These are phyloP conservation scores for Rosalia funebris DNA, from an alignment of 2,888 invertebrate species.

Conservation along the genomic window DNA sequence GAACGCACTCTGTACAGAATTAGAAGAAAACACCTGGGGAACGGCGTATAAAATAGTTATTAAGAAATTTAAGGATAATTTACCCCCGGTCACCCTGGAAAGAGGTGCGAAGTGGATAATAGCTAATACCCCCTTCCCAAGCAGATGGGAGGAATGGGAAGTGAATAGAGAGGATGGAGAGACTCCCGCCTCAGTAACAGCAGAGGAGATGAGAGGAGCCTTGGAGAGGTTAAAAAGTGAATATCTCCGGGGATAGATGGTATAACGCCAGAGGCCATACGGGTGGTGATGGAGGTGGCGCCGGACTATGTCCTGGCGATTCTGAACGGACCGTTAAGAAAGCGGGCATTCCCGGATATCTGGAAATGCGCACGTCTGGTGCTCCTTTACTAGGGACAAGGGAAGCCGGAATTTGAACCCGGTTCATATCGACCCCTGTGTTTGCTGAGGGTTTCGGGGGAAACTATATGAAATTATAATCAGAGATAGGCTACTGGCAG, in stretches of 20 bases:
- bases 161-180: neutral
- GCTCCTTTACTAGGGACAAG: constrained; percentile 31
- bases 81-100: no score
- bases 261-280: no score
- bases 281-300: constrained; percentile 12
- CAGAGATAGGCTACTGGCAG: constrained; percentile 6
- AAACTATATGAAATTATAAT: no score
- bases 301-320: constrained; percentile 29
- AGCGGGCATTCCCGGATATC: no score
- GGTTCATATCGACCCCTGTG: no score
- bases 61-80: no score
- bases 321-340: constrained; percentile 16
- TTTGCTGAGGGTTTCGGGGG: no score
- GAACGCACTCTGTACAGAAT: no score
- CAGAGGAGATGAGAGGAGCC: constrained; percentile 35
- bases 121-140: neutral
- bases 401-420: neutral
- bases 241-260: no score
- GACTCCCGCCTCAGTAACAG: neutral
- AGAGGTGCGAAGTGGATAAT: no score
- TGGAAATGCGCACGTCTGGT: constrained; percentile 40
- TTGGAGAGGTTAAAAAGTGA: constrained; percentile 42
- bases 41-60: no score
- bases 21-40: neutral
- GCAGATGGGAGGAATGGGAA: neutral